phyloP scores from a whole-genome alignment of 2,888 invertebrate species.

The Nudaria mundana region DNA sequence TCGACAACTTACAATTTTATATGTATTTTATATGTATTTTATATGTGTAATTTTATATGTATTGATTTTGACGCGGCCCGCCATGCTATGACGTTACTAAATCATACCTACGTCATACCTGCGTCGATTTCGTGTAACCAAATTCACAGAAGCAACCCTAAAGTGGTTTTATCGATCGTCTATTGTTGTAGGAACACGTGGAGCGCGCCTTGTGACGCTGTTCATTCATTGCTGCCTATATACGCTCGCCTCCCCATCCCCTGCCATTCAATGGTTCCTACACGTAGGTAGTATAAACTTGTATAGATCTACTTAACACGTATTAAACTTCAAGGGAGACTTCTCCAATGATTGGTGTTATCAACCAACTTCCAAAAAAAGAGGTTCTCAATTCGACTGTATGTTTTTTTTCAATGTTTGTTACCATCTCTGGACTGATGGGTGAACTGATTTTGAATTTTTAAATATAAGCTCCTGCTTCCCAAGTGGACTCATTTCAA shows the following conservation, averaged over 20 bases:
- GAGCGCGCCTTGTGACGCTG: slow-evolving; percentile 26
- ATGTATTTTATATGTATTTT: too few relatives aligned
- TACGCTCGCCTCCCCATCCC: slow-evolving; percentile 24
- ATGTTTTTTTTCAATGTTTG: too few relatives aligned
- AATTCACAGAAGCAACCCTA: slow-evolving; percentile 4
- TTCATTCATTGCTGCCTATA: slow-evolving; percentile 50
- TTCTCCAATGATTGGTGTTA: not conserved
- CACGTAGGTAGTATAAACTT: slow-evolving; percentile 29
- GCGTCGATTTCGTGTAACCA: not conserved
- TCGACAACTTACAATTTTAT: too few relatives aligned
- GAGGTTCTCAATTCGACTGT: too few relatives aligned
- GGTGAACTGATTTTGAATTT: too few relatives aligned
- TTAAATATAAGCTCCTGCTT: too few relatives aligned
- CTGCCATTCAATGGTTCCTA: slow-evolving; percentile 28
- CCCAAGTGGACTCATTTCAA: too few relatives aligned
- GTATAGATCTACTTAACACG: slow-evolving; percentile 19
- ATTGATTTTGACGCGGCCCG: too few relatives aligned
- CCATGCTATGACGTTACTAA: too few relatives aligned
- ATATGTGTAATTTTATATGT: too few relatives aligned
- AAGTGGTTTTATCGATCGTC: slow-evolving; percentile 23
- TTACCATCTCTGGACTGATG: too few relatives aligned
- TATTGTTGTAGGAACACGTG: slow-evolving; percentile 21
- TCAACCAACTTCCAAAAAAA: too few relatives aligned
- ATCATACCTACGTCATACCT: slow-evolving; percentile 8
- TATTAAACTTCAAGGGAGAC: not conserved